Percentiles rank a stretch among this genome's conserved stretches.
Evolutionary conservation across 2,113 vertebrate genomes (phyloP).

Genomic region (Pachycephala philippinensis): DNA sequence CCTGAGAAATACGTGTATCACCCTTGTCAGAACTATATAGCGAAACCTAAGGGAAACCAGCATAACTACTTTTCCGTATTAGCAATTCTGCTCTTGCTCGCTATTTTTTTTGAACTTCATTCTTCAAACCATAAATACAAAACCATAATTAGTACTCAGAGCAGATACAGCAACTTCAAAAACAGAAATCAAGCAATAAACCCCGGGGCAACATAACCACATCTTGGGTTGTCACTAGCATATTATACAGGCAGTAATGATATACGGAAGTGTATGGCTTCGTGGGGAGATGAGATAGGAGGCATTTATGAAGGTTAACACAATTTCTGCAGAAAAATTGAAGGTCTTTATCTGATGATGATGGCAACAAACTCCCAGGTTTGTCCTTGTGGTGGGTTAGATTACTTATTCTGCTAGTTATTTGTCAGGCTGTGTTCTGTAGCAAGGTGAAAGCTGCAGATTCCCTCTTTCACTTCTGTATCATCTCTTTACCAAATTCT

Average conservation of each 20-base stretch:
- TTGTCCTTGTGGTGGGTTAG: background rate
- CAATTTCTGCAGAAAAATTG: background rate
- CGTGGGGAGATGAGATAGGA: background rate
- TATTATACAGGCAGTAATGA: background rate
- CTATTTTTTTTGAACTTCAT: background rate
- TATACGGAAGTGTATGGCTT: background rate
- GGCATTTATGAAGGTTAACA: constrained; percentile 11
- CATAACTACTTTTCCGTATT: background rate
- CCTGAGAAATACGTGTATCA: background rate
- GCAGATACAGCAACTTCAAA: constrained; percentile 23
- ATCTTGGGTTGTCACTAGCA: background rate
- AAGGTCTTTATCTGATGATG: background rate
- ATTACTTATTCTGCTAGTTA: background rate
- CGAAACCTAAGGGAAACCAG: background rate
- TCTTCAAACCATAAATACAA: background rate
- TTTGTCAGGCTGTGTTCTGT: background rate
- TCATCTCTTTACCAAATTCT: background rate
- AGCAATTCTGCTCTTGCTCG: background rate
- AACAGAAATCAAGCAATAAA: background rate
- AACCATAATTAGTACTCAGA: background rate
- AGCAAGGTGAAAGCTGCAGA: background rate
- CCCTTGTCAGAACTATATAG: background rate
- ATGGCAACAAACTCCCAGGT: background rate
- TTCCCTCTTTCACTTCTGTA: background rate
- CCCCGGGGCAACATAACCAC: background rate